Percentiles rank a stretch among this genome's conserved stretches.
These are phyloP conservation scores for Nebria brevicollis DNA, from an alignment of 2,888 invertebrate genomes.

Conservation along the genomic window DNA sequence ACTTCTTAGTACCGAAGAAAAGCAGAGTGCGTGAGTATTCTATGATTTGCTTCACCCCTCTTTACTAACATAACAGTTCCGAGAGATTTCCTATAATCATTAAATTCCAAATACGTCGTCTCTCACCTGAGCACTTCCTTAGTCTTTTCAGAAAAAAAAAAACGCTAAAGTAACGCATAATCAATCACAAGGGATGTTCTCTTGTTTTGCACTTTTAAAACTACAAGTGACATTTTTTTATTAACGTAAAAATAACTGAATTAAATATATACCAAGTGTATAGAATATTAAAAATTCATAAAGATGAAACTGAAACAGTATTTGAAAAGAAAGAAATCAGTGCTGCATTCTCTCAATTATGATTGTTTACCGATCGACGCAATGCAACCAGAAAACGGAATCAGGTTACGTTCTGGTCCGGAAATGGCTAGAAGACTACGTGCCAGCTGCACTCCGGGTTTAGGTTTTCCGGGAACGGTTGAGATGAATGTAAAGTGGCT, in stretches of 20 bases:
- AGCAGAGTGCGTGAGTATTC: conserved; percentile 17
- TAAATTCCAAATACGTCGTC: conserved; percentile 19
- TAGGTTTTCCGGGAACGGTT: conserved; percentile 47
- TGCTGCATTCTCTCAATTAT: conserved; percentile 37
- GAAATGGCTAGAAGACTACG: conserved; percentile 36
- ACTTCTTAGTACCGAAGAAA: conserved; percentile 38
- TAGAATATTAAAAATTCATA: neutral
- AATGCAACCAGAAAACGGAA: conserved; percentile 28
- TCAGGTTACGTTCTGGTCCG: conserved; percentile 24
- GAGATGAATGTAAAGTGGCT: conserved; percentile 51
- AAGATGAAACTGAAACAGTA: neutral
- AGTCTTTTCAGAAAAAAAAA: neutral
- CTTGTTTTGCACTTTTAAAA: neutral
- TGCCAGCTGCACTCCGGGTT: conserved; percentile 37
- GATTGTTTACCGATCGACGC: conserved; percentile 37
- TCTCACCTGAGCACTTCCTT: neutral
- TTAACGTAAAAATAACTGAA: no score
- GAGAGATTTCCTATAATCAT: conserved; percentile 29
- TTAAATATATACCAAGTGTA: no score
- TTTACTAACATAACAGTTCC: conserved; percentile 33
- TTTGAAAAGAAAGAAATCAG: conserved; percentile 27
- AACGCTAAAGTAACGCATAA: neutral
- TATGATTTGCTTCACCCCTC: conserved; percentile 14
- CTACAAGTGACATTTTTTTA: no score
- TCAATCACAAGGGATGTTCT: neutral